Base-by-base conservation (phyloP, 1,140 invertebrate genomes). In the Vanessa tameamea region DNA sequence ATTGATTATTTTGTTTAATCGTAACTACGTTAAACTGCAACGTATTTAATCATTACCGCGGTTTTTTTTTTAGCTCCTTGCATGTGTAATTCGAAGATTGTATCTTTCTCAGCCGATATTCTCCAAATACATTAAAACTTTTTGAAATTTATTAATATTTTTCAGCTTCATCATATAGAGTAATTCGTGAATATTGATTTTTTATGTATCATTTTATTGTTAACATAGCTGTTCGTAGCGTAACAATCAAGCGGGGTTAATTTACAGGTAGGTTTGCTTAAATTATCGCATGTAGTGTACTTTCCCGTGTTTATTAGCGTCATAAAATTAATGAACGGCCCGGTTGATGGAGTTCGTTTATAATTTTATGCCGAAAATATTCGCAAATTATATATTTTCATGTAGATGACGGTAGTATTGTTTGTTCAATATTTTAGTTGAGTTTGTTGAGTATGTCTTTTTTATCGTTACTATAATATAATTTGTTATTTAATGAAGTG, bases 281-380 rank as follows among this genome's bases (percentile, higher is more conserved):
- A 72, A 64, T 72, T 65, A 72, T 72, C 26, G 48, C 63, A 65
- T 65, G 50, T 72, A 75, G 69, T 61, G 64, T 71, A 75, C 64
- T 75, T 67, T 66, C 55, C 69, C 23, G 66, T 72, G 71, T 73
- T 69, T 77, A 77, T 73, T 77, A 73, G 66, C 70, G 63, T 69
- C 71, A 77, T 77, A 72, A 76, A 76, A 76, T 76, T 72, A 76
- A 72, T 72, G 70, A 75, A 70, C 68, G 70, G 15, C 57, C 68
- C 69, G 65, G 59, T 68, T 76, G 75, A 72, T 76, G 59, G 68
- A 64, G 65, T 66, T 55, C 61, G 70, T 69, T 76, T 61, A 72
- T 76, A 72, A 76, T 76, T 76, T 76, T 59, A 70, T 72, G 65
- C 65, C 43, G 73, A 75, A 65, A 73, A 75, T 75, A 75, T 75